These are phyloP conservation scores for Okamejei kenojei DNA, from an alignment of 2,797 vertebrate species.

Conservation along the genomic window DNA sequence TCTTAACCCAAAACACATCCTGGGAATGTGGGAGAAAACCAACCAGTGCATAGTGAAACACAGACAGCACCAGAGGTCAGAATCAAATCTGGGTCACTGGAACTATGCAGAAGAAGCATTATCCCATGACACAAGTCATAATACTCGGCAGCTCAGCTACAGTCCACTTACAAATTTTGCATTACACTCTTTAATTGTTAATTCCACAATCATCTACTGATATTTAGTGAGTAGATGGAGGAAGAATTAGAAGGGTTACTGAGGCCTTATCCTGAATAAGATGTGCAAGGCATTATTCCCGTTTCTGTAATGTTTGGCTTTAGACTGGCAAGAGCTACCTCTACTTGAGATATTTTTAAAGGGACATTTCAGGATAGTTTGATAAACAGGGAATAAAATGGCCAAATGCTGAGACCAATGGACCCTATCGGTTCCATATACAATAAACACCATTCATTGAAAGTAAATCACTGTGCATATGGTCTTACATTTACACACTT, in stretches of 20 bases:
- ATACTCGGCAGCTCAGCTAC: not conserved
- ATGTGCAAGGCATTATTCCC: too few relatives aligned
- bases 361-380: not conserved
- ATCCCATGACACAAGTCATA: not conserved
- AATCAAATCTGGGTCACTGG: too few relatives aligned
- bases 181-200: not conserved
- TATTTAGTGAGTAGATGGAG: not conserved
- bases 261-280: not conserved
- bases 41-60: too few relatives aligned
- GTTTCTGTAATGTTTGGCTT: not conserved
- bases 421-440: not conserved
- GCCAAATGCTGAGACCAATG: not conserved
- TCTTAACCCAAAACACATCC: too few relatives aligned
- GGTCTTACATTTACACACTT: not conserved
- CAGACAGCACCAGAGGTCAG: too few relatives aligned
- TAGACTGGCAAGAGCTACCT: not conserved
- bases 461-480: not conserved
- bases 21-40: too few relatives aligned
- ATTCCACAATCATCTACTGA: not conserved
- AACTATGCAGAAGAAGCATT: too few relatives aligned
- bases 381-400: not conserved
- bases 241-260: not conserved
- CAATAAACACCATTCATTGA: not conserved
- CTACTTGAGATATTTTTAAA: not conserved
- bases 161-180: not conserved